Conservation (phyloP, 2,888 invertebrate species). For the Diploptera punctata region DNA sequence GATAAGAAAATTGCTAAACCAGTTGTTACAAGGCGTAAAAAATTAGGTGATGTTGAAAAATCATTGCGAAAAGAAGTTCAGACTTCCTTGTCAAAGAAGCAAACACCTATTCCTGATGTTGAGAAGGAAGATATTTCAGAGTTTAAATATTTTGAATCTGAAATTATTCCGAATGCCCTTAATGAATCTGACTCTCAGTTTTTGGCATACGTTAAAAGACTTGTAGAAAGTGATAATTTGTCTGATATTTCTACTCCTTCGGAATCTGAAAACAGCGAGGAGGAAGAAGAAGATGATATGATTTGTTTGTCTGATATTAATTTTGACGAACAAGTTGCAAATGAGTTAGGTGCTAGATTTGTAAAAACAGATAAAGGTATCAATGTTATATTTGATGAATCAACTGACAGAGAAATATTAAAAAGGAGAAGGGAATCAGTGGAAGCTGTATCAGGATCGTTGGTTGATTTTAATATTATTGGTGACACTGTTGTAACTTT, state of each 20-base stretch:
- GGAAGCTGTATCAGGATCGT: too few relatives aligned
- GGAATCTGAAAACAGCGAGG: background rate
- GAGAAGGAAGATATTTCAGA: constrained; percentile 20
- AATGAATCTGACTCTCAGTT: background rate
- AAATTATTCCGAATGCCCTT: background rate
- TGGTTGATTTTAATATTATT: too few relatives aligned
- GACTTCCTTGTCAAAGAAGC: background rate
- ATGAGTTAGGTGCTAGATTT: constrained; percentile 12
- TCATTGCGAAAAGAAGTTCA: constrained; percentile 23
- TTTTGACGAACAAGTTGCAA: background rate
- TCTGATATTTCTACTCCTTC: constrained; percentile 19
- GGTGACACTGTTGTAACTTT: too few relatives aligned
- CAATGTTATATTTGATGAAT: background rate
- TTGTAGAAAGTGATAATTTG: constrained; percentile 15
- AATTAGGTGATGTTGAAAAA: constrained; percentile 23
- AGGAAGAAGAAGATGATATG: background rate
- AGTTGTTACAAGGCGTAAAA: constrained; percentile 3
- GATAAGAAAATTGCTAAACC: background rate
- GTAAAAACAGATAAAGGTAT: background rate
- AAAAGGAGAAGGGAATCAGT: too few relatives aligned
- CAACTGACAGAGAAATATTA: background rate
- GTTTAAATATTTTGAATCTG: constrained; percentile 22
- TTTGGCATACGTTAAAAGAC: constrained; percentile 17
- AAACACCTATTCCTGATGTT: background rate
- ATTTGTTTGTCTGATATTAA: background rate